Conservation (phyloP, 2,888 invertebrate species). For the Hipparchia sbordonii region DNA sequence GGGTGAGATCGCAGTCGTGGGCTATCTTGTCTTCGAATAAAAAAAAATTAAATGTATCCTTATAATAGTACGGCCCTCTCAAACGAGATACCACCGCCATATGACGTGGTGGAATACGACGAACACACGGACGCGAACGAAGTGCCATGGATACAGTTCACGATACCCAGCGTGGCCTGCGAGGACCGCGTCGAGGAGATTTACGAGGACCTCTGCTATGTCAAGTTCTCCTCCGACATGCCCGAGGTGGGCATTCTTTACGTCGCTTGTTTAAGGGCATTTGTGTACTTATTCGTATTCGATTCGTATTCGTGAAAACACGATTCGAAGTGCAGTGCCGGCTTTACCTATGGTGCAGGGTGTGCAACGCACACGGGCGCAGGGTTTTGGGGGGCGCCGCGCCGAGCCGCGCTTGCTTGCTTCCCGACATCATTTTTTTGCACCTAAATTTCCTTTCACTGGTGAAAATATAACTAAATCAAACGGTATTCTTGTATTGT, state of each 20-base stretch:
- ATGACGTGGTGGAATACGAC: conserved; percentile 55
- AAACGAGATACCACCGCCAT: conserved; percentile 57
- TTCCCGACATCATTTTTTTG: no score
- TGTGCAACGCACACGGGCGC: no score
- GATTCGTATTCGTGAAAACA: no score
- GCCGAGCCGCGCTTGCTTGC: no score
- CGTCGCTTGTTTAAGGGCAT: neutral
- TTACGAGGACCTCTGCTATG: conserved; percentile 94
- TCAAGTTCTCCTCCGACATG: conserved; percentile 88
- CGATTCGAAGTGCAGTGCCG: no score
- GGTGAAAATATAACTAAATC: no score
- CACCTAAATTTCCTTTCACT: no score
- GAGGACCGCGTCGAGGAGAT: conserved; percentile 90
- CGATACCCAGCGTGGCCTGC: conserved; percentile 82
- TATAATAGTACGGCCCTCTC: conserved; percentile 62
- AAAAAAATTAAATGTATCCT: conserved; percentile 34
- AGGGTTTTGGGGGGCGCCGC: no score
- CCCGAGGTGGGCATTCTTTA: conserved; percentile 84
- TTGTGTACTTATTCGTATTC: no score
- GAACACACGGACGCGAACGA: conserved; percentile 61
- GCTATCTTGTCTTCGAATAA: neutral
- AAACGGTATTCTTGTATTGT: no score
- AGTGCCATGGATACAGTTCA: conserved; percentile 86
- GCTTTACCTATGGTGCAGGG: no score
- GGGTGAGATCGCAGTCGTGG: neutral